Percentiles rank a stretch among this genome's conserved stretches.
Conservation (phyloP, 37 sponge, comb jelly and placozoan genomes). For the Cliona cf. orientalis region DNA sequence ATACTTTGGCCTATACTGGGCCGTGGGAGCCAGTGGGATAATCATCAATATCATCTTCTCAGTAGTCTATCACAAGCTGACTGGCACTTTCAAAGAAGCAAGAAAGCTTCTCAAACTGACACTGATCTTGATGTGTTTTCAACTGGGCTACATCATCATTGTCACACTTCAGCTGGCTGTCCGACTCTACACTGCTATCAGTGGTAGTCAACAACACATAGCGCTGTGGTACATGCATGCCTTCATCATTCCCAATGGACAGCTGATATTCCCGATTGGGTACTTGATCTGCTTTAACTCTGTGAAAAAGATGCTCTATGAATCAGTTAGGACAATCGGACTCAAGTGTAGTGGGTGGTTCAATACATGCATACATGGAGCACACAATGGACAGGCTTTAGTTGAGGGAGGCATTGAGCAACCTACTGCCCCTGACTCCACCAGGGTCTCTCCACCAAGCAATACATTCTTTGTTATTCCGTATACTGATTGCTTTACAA, state of each 20-base stretch:
- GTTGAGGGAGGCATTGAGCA: background rate
- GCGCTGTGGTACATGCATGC: background rate
- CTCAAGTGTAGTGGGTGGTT: background rate
- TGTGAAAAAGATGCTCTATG: background rate
- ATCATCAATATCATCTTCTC: background rate
- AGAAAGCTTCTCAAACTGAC: background rate
- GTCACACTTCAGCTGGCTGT: background rate
- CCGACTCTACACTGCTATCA: background rate
- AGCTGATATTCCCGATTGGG: background rate
- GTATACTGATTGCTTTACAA: background rate
- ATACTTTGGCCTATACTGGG: background rate
- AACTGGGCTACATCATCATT: background rate
- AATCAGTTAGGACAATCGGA: background rate
- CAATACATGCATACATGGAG: background rate
- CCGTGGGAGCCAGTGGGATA: background rate
- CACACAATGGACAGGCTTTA: background rate
- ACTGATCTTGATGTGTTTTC: background rate
- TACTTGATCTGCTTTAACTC: constrained; percentile 7
- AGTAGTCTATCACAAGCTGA: background rate
- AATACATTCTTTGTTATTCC: background rate
- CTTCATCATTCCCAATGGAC: background rate
- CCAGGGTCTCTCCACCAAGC: background rate
- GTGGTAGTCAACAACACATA: background rate
- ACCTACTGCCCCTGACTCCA: background rate
- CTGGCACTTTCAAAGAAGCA: background rate